phyloP scores from a whole-genome alignment of 2,797 vertebrate species.

The Chromis chromis region DNA sequence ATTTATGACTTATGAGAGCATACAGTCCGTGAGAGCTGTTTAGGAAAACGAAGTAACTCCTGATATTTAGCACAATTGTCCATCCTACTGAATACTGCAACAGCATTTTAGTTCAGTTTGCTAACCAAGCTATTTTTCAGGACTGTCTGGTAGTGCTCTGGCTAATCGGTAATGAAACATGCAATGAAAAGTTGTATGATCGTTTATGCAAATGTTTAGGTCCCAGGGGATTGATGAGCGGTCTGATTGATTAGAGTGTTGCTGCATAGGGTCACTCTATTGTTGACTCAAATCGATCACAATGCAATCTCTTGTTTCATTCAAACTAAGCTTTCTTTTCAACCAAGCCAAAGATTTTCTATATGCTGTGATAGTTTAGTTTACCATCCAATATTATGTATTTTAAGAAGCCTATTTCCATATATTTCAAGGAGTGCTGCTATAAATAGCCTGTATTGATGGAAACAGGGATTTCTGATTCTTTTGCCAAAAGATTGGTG shows the following conservation, averaged over 20 bases:
- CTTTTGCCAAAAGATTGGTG: no score
- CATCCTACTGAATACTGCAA: no score
- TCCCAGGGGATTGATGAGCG: neutral
- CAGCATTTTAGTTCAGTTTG: neutral
- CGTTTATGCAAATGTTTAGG: neutral
- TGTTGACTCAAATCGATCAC: constrained; percentile 1
- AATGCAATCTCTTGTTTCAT: neutral
- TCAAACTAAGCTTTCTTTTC: constrained; percentile 7
- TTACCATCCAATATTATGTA: neutral
- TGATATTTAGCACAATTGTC: no score
- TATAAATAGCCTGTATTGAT: neutral
- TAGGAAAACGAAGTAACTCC: no score
- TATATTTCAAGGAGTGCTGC: neutral
- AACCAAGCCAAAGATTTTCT: constrained; percentile 2
- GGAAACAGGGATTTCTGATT: neutral
- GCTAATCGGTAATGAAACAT: constrained; percentile 14
- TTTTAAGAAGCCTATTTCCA: constrained; percentile 16
- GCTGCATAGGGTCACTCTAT: neutral
- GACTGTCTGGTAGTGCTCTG: neutral
- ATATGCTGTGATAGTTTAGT: neutral
- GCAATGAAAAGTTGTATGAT: neutral
- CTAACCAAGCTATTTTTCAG: neutral
- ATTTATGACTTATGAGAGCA: no score
- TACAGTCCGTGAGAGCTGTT: no score
- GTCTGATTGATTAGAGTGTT: constrained; percentile 12